Evolutionary conservation across 2,888 invertebrate genomes (phyloP).

Genomic region (Phymatocera aterrima): DNA sequence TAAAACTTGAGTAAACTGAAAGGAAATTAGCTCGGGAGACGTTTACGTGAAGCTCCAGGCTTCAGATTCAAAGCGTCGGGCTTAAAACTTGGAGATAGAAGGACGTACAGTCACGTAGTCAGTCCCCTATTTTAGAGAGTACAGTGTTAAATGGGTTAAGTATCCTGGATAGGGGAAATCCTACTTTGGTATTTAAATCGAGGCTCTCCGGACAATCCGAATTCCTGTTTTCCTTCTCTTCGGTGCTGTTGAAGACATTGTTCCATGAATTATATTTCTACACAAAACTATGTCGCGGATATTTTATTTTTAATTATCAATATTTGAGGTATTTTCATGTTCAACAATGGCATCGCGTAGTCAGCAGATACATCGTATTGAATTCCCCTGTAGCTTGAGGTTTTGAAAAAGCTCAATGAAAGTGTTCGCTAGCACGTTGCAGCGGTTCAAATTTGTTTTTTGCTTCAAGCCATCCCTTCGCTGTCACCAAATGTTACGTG

Average conservation of each 20-base stretch:
- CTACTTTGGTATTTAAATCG: conserved; percentile 20
- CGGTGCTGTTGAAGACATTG: neutral
- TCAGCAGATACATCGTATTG: too few relatives aligned
- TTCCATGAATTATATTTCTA: neutral
- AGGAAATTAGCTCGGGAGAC: neutral
- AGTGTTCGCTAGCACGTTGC: neutral
- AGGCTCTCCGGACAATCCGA: neutral
- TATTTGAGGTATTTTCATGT: too few relatives aligned
- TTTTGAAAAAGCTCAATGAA: neutral
- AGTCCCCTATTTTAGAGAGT: conserved; percentile 10
- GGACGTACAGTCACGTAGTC: neutral
- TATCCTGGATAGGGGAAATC: conserved; percentile 15
- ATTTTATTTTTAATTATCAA: too few relatives aligned
- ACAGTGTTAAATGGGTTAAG: conserved; percentile 15
- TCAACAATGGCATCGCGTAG: too few relatives aligned
- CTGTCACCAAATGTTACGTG: neutral
- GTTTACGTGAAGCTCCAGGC: neutral
- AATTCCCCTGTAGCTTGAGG: too few relatives aligned
- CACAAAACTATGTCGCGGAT: too few relatives aligned
- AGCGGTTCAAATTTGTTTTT: neutral
- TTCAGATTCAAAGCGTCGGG: neutral
- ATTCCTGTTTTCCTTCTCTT: neutral
- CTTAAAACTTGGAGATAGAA: neutral
- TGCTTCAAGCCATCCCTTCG: neutral
- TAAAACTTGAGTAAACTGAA: neutral